These are phyloP conservation scores for Echeneis naucrates DNA, from an alignment of 2,797 vertebrate species.

Conservation along the genomic window DNA sequence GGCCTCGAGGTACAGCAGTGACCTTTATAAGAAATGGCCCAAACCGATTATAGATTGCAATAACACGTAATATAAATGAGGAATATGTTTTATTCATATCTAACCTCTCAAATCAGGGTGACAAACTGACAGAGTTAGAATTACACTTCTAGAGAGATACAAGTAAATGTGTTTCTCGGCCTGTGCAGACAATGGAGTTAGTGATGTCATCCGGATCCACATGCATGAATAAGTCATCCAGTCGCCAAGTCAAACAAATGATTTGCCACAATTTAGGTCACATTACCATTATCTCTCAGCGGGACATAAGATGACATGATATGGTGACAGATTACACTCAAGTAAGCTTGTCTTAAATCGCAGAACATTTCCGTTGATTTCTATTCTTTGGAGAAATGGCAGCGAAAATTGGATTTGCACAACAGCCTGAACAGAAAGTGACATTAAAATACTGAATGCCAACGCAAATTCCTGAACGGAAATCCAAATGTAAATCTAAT, in stretches of 20 bases:
- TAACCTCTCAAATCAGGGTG: not conserved
- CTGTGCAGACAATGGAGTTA: not conserved
- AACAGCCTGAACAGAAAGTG: not conserved
- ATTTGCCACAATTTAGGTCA: no score
- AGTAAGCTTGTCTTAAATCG: not conserved
- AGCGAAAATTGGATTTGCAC: not conserved
- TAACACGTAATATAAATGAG: not conserved
- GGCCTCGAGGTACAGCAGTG: not conserved
- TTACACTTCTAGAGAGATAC: not conserved
- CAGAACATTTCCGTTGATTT: not conserved
- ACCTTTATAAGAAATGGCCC: slow-evolving; percentile 2
- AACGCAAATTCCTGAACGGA: no score
- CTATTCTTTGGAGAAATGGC: not conserved
- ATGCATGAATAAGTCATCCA: no score
- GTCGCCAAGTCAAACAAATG: no score
- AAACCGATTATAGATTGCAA: not conserved
- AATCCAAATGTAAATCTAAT: no score
- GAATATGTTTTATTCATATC: not conserved
- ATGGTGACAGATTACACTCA: no score
- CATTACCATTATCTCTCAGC: no score
- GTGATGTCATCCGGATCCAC: not conserved
- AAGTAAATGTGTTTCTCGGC: not conserved
- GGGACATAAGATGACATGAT: not conserved
- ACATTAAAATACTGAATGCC: no score
- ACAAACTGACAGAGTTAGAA: not conserved